phyloP scores from a whole-genome alignment of 2,888 invertebrate species.

The Pandemis heparana region DNA sequence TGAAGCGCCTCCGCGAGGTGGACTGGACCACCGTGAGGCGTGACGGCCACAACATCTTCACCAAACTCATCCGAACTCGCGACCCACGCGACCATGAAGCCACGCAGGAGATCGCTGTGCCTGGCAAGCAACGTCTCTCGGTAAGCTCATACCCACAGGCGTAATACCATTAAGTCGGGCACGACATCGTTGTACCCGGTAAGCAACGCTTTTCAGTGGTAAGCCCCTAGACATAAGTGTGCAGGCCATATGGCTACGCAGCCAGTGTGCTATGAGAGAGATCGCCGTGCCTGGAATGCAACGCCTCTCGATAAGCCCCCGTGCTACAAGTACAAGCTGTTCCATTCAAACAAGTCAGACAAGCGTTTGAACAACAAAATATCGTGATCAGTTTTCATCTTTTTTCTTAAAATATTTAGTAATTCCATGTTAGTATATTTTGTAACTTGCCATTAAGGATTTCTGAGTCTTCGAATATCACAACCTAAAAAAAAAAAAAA shows the following conservation, averaged over 20 bases:
- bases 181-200: constrained; percentile 72
- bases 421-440: no score
- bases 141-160: constrained; percentile 75
- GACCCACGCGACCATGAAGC: constrained; percentile 89
- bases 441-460: no score
- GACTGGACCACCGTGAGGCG: constrained; percentile 86
- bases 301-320: constrained; percentile 90
- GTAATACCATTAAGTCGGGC: constrained; percentile 42
- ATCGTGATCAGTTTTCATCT: no score
- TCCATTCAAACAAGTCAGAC: no score
- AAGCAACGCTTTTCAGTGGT: constrained; percentile 90
- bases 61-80: constrained; percentile 94
- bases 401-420: no score
- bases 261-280: constrained; percentile 86
- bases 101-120: constrained; percentile 72
- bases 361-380: no score
- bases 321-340: no score
- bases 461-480: no score
- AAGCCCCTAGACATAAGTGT: no score
- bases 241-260: no score
- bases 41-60: constrained; percentile 90
- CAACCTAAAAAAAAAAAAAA: no score
- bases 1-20: constrained; percentile 65
- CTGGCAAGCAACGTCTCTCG: constrained; percentile 88
- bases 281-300: constrained; percentile 76